Percentiles rank a stretch among this genome's conserved stretches.
These are phyloP conservation scores for Notechis scutatus DNA, from an alignment of 2,113 vertebrate species.

Conservation along the genomic window DNA sequence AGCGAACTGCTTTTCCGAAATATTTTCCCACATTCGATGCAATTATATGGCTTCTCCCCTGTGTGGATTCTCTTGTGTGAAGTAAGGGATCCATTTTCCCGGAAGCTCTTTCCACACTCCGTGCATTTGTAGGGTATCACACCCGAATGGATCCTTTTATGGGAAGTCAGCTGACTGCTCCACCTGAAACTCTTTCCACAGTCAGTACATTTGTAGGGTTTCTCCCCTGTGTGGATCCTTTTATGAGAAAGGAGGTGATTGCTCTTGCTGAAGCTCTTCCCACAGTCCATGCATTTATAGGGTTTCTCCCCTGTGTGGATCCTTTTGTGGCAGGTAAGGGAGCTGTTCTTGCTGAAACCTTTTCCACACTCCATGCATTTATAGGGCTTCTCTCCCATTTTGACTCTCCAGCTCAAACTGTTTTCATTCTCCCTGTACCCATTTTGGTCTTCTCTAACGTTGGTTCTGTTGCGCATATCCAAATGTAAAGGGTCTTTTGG, in stretches of 20 bases:
- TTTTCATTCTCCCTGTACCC: background rate
- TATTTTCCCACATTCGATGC: background rate
- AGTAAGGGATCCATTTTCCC: background rate
- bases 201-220: no score
- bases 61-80: background rate
- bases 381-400: background rate
- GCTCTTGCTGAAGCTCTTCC: background rate
- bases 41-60: background rate
- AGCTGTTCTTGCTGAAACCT: no score
- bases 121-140: no score
- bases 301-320: background rate
- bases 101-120: background rate
- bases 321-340: no score
- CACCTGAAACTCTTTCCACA: no score
- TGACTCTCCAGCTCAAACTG: background rate
- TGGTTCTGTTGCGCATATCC: background rate
- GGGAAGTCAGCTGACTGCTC: no score
- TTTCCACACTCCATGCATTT: background rate
- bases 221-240: no score
- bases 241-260: no score
- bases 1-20: background rate
- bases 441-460: background rate
- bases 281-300: background rate
- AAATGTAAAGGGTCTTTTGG: background rate
- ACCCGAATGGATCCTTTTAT: no score